These are phyloP conservation scores for Brachypodius melanocephalos DNA, from an alignment of 2,113 vertebrate genomes.

Conservation along the genomic window DNA sequence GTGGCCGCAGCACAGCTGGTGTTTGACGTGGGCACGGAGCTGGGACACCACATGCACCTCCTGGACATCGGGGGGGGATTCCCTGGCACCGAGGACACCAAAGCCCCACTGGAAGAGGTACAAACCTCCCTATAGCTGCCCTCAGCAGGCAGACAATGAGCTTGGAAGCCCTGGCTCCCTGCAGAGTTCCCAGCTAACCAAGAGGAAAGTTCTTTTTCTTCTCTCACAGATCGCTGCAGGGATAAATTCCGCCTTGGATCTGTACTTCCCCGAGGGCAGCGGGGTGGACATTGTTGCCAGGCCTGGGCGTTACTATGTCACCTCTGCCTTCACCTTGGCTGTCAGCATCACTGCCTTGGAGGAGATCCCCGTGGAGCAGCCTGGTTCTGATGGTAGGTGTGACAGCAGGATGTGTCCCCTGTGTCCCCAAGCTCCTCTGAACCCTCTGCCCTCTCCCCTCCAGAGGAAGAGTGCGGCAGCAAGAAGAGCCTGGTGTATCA, in stretches of 20 bases:
- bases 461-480: slow-evolving; percentile 64
- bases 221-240: slow-evolving; percentile 50
- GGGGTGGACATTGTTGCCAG: slow-evolving; percentile 73
- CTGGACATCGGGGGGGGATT: slow-evolving; percentile 78
- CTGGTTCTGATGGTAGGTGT: slow-evolving; percentile 54
- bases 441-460: background rate
- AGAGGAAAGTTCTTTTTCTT: background rate
- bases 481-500: slow-evolving; percentile 72
- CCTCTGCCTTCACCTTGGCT: slow-evolving; percentile 76
- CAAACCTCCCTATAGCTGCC: rapidly evolving
- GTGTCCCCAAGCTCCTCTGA: background rate
- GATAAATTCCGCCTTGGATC: slow-evolving; percentile 76
- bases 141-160: background rate
- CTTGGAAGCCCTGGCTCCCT: background rate
- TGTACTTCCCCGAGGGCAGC: slow-evolving; percentile 76
- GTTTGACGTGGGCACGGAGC: slow-evolving; percentile 74
- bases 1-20: slow-evolving; percentile 72
- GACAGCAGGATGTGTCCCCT: rapidly evolving
- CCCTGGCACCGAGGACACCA: slow-evolving; percentile 61
- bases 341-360: slow-evolving; percentile 70
- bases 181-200: rapidly evolving
- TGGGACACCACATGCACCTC: slow-evolving; percentile 74
- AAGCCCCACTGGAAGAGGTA: slow-evolving; percentile 76
- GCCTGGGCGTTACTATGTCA: slow-evolving; percentile 76
- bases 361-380: slow-evolving; percentile 53